A percentile compares a stretch with the other conserved stretches of the same genome.
phyloP scores from a whole-genome alignment of 2,113 vertebrate genomes.

The cattle (Bos taurus) region ARS-UCD2.0 NC_037330.1:23321001-23321500 shows the following conservation, averaged over 20 bases:
- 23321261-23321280: background rate
- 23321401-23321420: background rate
- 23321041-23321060: background rate
- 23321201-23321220: background rate
- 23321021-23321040: background rate
- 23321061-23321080: background rate
- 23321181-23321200: background rate
- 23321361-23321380: background rate
- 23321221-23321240: background rate
- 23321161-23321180: background rate
- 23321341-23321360: background rate
- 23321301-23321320: slow-evolving; percentile 8
- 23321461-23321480: background rate
- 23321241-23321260: background rate
- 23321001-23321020: background rate
- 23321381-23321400: background rate
- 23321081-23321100: background rate
- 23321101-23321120: background rate
- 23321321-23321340: background rate
- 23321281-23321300: background rate
- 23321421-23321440: background rate
- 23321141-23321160: background rate
- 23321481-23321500: background rate
- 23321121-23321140: background rate
- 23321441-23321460: background rate